Conservation (phyloP, 2,888 invertebrate genomes). For the Phragmatobia fuliginosa region DNA sequence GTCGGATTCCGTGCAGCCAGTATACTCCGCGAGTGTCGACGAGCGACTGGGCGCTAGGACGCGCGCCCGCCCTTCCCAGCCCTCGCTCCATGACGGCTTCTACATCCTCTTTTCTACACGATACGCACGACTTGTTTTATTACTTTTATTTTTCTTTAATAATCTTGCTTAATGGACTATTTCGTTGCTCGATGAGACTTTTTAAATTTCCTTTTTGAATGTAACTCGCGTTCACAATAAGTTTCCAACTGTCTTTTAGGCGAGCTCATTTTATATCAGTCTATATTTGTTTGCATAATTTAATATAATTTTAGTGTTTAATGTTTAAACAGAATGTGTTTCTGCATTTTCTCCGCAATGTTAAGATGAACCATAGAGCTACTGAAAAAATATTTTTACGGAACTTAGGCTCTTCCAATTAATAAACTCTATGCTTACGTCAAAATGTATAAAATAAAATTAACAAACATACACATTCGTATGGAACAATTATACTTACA, state of each 20-base stretch:
- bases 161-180: constrained; percentile 81
- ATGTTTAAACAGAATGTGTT: background rate
- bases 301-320: background rate
- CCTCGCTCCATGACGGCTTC: constrained; percentile 59
- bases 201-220: constrained; percentile 68
- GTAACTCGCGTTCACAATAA: constrained; percentile 60
- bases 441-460: too few species aligned
- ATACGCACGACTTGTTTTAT: constrained; percentile 80
- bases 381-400: too few species aligned
- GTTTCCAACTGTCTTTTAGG: constrained; percentile 48
- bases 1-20: constrained; percentile 31
- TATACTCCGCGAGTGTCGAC: constrained; percentile 57
- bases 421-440: too few species aligned
- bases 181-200: constrained; percentile 75
- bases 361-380: too few species aligned
- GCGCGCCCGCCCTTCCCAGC: constrained; percentile 62
- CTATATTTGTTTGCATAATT: constrained; percentile 25
- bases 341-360: background rate
- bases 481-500: too few species aligned
- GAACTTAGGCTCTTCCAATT: too few species aligned
- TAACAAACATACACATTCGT: background rate
- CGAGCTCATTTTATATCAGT: constrained; percentile 27
- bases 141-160: constrained; percentile 84
- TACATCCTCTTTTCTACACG: constrained; percentile 68
- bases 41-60: constrained; percentile 65